Evolutionary conservation across 2,888 invertebrate species (phyloP).

Genomic region (Drosophila silvestris): DNA sequence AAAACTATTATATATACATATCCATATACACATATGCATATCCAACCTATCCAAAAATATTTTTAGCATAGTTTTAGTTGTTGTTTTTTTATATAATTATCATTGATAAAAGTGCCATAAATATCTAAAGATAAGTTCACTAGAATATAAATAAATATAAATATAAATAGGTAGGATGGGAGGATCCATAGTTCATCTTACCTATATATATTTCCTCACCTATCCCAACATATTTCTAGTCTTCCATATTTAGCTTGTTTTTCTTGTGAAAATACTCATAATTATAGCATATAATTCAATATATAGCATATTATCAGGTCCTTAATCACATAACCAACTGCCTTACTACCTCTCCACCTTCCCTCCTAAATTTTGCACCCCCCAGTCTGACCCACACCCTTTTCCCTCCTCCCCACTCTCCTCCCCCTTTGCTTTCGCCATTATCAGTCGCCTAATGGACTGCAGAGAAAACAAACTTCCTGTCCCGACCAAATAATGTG

Average conservation of each 20-base stretch:
- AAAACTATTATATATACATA: no score
- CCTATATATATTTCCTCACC: neutral
- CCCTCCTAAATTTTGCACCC: no score
- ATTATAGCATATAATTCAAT: neutral
- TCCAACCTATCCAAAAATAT: no score
- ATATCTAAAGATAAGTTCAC: no score
- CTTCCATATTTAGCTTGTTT: no score
- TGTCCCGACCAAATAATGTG: conserved; percentile 58
- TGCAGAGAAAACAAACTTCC: conserved; percentile 59
- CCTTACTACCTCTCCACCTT: no score
- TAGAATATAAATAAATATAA: neutral
- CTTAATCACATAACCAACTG: neutral
- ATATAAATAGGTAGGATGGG: no score
- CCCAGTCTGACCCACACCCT: neutral
- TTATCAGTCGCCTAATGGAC: conserved; percentile 68
- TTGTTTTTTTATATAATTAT: no score
- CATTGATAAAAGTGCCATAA: no score
- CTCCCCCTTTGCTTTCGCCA: neutral
- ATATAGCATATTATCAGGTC: neutral
- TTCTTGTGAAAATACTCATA: neutral
- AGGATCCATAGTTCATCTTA: neutral
- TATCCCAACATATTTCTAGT: neutral
- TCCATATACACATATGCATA: no score
- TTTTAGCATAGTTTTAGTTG: no score
- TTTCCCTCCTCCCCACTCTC: neutral